These are phyloP conservation scores for Alcis repandata DNA, from an alignment of 2,888 invertebrate species.

Conservation along the genomic window DNA sequence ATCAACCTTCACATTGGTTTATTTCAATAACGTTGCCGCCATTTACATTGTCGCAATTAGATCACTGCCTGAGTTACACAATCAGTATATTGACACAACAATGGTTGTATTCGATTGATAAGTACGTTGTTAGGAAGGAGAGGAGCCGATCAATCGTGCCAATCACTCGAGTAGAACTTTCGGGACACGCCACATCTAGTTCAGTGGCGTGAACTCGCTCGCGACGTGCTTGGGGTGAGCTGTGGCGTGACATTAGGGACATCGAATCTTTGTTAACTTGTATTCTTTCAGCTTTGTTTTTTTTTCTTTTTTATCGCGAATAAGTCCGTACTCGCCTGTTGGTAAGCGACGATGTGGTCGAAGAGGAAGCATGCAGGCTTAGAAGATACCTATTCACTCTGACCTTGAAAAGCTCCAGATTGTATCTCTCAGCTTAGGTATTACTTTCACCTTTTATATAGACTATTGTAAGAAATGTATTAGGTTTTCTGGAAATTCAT, in stretches of 20 bases:
- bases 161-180: constrained; percentile 11
- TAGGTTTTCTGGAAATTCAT: too few relatives aligned
- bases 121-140: constrained; percentile 10
- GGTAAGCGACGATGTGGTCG: too few relatives aligned
- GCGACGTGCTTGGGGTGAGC: not conserved
- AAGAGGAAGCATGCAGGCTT: too few relatives aligned
- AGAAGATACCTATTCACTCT: too few relatives aligned
- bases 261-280: too few relatives aligned
- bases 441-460: too few relatives aligned
- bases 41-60: constrained; percentile 25
- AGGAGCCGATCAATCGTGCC: constrained; percentile 15
- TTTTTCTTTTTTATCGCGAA: too few relatives aligned
- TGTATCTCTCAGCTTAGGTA: too few relatives aligned
- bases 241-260: constrained; percentile 6
- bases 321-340: too few relatives aligned
- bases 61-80: constrained; percentile 22
- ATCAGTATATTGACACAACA: constrained; percentile 20
- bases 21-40: constrained; percentile 14
- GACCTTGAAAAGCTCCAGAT: too few relatives aligned
- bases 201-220: constrained; percentile 8
- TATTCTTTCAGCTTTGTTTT: too few relatives aligned
- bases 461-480: too few relatives aligned
- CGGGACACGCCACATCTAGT: constrained; percentile 4
- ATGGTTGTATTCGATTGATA: constrained; percentile 4
- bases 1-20: constrained; percentile 29